These are phyloP conservation scores for Cryptophagus acutangulus DNA, from an alignment of 2,888 invertebrate species.

Conservation along the genomic window DNA sequence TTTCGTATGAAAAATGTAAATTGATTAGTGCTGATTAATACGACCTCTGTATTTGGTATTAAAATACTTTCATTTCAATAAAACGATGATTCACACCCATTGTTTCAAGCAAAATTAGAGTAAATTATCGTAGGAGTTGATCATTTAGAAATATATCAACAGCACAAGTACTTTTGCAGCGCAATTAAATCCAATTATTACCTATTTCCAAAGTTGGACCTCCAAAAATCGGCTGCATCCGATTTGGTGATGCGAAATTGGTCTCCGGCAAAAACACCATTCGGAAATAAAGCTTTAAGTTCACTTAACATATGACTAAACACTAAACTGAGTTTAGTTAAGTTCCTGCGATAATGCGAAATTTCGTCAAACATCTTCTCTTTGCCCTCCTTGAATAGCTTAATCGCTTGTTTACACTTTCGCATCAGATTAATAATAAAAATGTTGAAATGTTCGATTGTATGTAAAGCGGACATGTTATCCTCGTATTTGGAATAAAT, in stretches of 20 bases:
- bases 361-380: constrained; percentile 98
- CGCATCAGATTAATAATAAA: constrained; percentile 97
- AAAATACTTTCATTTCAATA: too few species aligned
- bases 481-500: constrained; percentile 97
- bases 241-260: constrained; percentile 98
- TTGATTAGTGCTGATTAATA: too few species aligned
- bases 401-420: constrained; percentile 98
- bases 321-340: constrained; percentile 96
- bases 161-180: background rate
- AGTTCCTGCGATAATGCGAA: constrained; percentile 87
- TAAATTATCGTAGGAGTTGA: too few species aligned
- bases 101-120: too few species aligned
- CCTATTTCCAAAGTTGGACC: constrained; percentile 93
- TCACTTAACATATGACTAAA: constrained; percentile 99
- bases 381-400: constrained; percentile 96
- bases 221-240: constrained; percentile 99
- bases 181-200: too few species aligned
- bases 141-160: too few species aligned
- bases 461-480: constrained; percentile 86
- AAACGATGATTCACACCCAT: too few species aligned
- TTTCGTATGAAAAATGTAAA: too few species aligned
- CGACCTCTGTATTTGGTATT: too few species aligned
- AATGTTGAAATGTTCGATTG: constrained; percentile 94
- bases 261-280: constrained; percentile 92
- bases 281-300: constrained; percentile 96